phyloP scores from a whole-genome alignment of 1,140 invertebrate genomes.

The Thalassaphorura encarpata region DNA sequence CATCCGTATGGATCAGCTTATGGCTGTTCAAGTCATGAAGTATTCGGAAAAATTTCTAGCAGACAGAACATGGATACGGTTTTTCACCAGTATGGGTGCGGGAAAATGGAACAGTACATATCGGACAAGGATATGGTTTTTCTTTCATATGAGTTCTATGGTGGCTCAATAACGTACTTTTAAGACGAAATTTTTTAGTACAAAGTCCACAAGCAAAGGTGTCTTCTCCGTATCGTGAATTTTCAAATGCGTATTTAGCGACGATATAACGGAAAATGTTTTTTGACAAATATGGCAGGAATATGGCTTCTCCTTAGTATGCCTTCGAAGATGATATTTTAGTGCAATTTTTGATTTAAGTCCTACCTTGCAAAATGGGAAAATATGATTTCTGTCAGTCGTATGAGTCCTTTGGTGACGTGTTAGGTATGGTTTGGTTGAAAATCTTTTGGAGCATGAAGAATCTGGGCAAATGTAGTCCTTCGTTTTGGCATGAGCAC shows the following conservation, averaged over 20 bases:
- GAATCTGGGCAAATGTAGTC: too few species aligned
- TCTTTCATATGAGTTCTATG: background rate
- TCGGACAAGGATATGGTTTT: background rate
- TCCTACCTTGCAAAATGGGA: background rate
- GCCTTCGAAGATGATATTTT: background rate
- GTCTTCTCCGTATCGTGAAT: background rate
- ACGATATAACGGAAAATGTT: background rate
- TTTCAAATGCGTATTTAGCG: background rate
- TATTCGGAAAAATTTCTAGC: background rate
- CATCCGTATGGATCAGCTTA: background rate
- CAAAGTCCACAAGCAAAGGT: background rate
- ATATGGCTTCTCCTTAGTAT: background rate
- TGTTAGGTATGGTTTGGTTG: too few species aligned
- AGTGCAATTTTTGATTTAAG: background rate
- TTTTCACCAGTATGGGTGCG: conserved; percentile 1
- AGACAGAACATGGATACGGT: background rate
- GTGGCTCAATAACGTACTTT: background rate
- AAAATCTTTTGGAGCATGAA: too few species aligned
- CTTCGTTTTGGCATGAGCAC: too few species aligned
- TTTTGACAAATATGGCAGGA: background rate
- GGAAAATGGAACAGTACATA: background rate
- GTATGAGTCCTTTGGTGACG: too few species aligned
- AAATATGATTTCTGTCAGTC: background rate
- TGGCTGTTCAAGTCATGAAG: background rate
- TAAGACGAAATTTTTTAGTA: background rate